Conservation (phyloP, 2,797 vertebrate species). For the Leptodactylus fallax region DNA sequence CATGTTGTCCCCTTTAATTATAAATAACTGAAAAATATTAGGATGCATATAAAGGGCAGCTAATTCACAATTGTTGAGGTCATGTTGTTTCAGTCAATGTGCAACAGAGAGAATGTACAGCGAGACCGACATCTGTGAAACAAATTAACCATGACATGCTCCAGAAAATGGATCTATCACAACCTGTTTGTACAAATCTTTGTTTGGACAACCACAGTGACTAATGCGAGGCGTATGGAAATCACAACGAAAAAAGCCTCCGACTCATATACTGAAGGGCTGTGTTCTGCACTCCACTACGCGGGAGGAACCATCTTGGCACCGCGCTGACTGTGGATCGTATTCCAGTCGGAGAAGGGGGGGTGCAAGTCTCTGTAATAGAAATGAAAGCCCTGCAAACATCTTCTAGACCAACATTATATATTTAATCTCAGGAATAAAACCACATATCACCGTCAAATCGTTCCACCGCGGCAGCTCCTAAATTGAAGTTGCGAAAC, state of each 20-base stretch:
- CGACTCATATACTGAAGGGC: not conserved
- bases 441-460: slow-evolving; percentile 43
- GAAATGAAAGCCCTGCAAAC: slow-evolving; percentile 35
- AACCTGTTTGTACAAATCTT: slow-evolving; percentile 40
- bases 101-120: not conserved
- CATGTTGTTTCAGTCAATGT: not conserved
- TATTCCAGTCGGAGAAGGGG: slow-evolving; percentile 3
- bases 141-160: slow-evolving; percentile 7
- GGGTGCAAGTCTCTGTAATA: slow-evolving; percentile 23
- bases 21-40: not conserved
- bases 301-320: slow-evolving; percentile 35
- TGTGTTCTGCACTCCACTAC: not conserved
- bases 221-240: slow-evolving; percentile 36
- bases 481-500: slow-evolving; percentile 46
- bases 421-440: slow-evolving; percentile 41
- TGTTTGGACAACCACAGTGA: slow-evolving; percentile 36
- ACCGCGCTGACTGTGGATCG: not conserved
- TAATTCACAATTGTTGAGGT: not conserved
- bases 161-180: slow-evolving; percentile 32
- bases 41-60: too few relatives aligned
- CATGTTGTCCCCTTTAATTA: too few relatives aligned
- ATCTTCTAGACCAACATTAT: slow-evolving; percentile 36
- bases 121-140: slow-evolving; percentile 28
- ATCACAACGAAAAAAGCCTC: not conserved
- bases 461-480: slow-evolving; percentile 26